Evolutionary conservation across 1,140 invertebrate species (phyloP).

Genomic region (Brachionus paranguensis): DNA sequence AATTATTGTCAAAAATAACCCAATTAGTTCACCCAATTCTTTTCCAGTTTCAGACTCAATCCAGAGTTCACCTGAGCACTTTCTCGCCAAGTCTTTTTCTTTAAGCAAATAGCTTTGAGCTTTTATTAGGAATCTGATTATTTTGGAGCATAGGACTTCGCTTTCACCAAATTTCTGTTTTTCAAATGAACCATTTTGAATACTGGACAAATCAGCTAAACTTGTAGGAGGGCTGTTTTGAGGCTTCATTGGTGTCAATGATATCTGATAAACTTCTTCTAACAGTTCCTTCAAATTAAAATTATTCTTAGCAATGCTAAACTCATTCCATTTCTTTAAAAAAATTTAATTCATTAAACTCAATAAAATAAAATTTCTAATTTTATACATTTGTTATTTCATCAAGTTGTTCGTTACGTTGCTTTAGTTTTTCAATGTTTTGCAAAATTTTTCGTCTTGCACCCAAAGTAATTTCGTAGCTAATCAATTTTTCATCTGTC

Average conservation of each 20-base stretch:
- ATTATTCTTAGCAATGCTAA: background rate
- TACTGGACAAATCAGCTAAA: constrained; percentile 16
- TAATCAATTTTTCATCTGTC: constrained; percentile 3
- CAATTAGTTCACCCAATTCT: background rate
- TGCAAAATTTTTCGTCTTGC: constrained; percentile 14
- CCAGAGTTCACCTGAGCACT: background rate
- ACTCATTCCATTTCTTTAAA: background rate
- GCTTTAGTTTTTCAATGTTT: background rate
- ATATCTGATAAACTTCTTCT: background rate
- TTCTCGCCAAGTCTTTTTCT: background rate
- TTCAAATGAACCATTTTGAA: background rate
- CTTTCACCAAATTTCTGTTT: background rate
- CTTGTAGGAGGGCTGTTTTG: constrained; percentile 25
- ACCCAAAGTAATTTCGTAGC: background rate
- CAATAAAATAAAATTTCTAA: background rate
- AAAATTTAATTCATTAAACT: background rate
- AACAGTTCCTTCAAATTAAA: background rate
- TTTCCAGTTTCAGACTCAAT: background rate
- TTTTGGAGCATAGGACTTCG: background rate
- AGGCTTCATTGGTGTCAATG: constrained; percentile 1
- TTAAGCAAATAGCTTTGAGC: background rate
- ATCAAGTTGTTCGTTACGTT: background rate
- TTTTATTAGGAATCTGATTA: constrained; percentile 5
- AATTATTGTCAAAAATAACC: background rate
- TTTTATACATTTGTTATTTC: background rate